phyloP scores from a whole-genome alignment of 2,888 invertebrate species.

The Therioaphis trifolii region DNA sequence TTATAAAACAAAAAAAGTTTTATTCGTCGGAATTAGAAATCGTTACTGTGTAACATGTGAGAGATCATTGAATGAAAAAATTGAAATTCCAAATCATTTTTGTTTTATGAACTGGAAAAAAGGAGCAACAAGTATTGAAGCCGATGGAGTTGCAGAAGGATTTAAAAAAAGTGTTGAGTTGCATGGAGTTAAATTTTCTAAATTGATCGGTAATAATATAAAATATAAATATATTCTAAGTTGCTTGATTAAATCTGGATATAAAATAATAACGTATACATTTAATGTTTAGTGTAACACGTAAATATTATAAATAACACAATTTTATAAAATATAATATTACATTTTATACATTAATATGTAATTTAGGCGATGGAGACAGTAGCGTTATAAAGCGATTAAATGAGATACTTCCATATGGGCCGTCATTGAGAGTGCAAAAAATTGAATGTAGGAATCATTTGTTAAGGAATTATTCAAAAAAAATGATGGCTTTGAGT shows the following conservation, averaged over 20 bases:
- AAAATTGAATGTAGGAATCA: too few relatives aligned
- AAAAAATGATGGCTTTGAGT: conserved; percentile 13
- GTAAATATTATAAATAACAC: neutral
- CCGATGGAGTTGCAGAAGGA: neutral
- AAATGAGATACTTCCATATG: too few relatives aligned
- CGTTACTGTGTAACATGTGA: conserved; percentile 20
- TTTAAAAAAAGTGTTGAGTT: conserved; percentile 1
- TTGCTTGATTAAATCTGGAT: neutral
- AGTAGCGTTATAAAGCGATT: too few relatives aligned
- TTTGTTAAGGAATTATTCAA: neutral
- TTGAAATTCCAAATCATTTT: neutral
- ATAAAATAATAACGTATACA: neutral
- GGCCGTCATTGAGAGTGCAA: too few relatives aligned
- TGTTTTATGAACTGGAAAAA: conserved; percentile 3
- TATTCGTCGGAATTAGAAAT: conserved; percentile 1
- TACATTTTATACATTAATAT: too few relatives aligned
- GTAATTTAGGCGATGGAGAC: too few relatives aligned
- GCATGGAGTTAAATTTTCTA: conserved; percentile 9
- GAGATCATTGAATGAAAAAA: neutral
- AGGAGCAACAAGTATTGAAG: too few relatives aligned
- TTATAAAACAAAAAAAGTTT: conserved; percentile 9
- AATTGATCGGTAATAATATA: neutral
- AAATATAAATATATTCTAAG: neutral
- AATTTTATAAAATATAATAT: neutral
- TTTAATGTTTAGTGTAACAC: conserved; percentile 1